Evolutionary conservation across 2,113 vertebrate species (phyloP), one percentile per base, ranked within the genome.

Genomic region (Festucalex cinctus): DNA sequence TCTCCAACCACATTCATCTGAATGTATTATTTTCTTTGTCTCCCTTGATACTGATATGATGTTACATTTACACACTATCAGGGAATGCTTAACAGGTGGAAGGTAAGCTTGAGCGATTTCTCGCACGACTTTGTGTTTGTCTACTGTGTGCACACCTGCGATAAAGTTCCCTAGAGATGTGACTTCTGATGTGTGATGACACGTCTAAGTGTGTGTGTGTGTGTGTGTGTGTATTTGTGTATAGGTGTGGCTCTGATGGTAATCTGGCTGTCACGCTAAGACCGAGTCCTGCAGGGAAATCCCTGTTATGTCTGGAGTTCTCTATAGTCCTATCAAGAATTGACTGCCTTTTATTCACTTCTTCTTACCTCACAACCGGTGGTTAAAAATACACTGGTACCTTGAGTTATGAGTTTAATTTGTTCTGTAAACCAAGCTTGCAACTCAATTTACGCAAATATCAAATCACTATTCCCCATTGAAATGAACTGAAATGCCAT

Each of bases 181-280:
- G 74, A 70, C 71, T 83, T 53, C 43, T 51, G 58, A 79, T 79
- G 74, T 83, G 70, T 67, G 74, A 43, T 70, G 60, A 43, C 64
- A 69, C 72, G 56, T 69, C 60, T 60, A 44, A 68, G 64, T 70
- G 26, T 64, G 67, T 43, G 28, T 49, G 32, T 67, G 64, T 68
- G 66, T 37, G 24, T 44, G 70, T 63, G 46, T 20, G 1, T n/a
- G 46, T 49, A 67, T 43, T n/a, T 24, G 44, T n/a, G n/a, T 49
- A 44, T 24, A 56, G 57, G 62, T 67, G 77, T 48, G 32, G 62
- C 54, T 74, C 60, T 70, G 88, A 87, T 80, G 79, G 74, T 86
- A 84, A 87, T 87, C 88, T 80, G 76, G 26, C 83, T 86, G 86
- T 86, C 85, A 84, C 19, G n/a, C 71, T 65, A 77, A 84, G 75